Base-by-base conservation (phyloP, 2,113 vertebrate genomes). In the Oreochromis tanganicae region DNA sequence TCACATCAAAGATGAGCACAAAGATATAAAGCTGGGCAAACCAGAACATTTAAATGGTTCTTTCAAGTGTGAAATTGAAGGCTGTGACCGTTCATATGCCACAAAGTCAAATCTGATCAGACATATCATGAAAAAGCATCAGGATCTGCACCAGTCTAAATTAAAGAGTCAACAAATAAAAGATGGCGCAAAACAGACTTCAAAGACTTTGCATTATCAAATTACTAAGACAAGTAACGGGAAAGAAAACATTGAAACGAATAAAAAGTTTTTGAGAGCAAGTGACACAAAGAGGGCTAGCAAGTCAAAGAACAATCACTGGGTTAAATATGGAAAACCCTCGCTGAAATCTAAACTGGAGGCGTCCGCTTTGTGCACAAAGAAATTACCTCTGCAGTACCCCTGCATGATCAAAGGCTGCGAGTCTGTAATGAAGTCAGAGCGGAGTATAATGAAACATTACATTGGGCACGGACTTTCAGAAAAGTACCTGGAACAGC, bases 401-500 rank as follows among this genome's bases (percentile, higher is more conserved):
- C 98, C 98, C 0, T 99, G 98, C 87, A 99, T 99, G 98, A 98
- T 99, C 88, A 98, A 98, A 89, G 98, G 98, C 4, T 99, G 98
- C n/a, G 97, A 97, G 0, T 98, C 97, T 0, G 97, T 99, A 46
- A 97, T 98, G 88, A 98, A 97, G 48, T 98, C 97, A 1, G 98
- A 99, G 91, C 97, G 96, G 68, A 98, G 97, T 92, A 97, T 98
- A 34, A 96, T 99, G 81, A 98, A 97, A 75, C 98, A 99, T 95
- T 99, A 99, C 41, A 96, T 98, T 61, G 98, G 97, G 61, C 98
- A 99, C 12, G 99, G 98, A 9, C 96, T 99, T 73, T 97, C 98
- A 27, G 98, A 98, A 80, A 97, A 97, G 41, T 99, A 98, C 94
- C 95, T 98, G 83, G 97, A 97, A 82, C 97, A 98, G 71, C 98